phyloP scores from a whole-genome alignment of 2,113 vertebrate genomes.

The Thryonomys swinderianus region DNA sequence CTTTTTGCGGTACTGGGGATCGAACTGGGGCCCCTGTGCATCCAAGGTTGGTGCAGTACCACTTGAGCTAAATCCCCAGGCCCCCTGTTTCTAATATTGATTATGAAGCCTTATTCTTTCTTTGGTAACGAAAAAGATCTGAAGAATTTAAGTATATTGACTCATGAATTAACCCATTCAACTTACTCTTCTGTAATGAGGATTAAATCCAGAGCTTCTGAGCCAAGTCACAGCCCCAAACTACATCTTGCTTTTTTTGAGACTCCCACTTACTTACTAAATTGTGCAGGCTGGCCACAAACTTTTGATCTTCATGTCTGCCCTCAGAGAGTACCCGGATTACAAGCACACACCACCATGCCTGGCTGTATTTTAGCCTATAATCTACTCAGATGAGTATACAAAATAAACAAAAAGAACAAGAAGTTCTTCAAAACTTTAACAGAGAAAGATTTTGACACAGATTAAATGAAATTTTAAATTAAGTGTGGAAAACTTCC shows the following conservation, averaged over 20 bases:
- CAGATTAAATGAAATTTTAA: slow-evolving; percentile 2
- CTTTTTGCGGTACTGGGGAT: too few relatives aligned
- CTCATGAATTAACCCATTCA: neutral
- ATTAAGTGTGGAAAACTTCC: neutral
- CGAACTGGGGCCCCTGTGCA: too few relatives aligned
- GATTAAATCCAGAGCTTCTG: neutral
- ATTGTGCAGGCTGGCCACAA: neutral
- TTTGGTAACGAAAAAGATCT: neutral
- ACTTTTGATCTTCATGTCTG: neutral
- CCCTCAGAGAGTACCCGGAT: neutral
- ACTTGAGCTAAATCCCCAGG: too few relatives aligned
- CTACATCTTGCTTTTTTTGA: neutral
- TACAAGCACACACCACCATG: neutral
- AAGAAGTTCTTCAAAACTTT: neutral
- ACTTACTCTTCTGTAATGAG: neutral
- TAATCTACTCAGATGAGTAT: neutral
- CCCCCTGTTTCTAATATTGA: neutral
- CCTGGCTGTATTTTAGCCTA: neutral
- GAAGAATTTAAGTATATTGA: slow-evolving; percentile 7
- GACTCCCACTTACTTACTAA: neutral
- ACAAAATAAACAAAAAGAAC: neutral
- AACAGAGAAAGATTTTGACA: neutral
- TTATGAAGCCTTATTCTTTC: neutral
- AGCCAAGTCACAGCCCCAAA: neutral
- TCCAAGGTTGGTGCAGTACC: too few relatives aligned